Base-by-base conservation (phyloP, 1,140 invertebrate species). In the Caenorhabditis elegans region DNA sequence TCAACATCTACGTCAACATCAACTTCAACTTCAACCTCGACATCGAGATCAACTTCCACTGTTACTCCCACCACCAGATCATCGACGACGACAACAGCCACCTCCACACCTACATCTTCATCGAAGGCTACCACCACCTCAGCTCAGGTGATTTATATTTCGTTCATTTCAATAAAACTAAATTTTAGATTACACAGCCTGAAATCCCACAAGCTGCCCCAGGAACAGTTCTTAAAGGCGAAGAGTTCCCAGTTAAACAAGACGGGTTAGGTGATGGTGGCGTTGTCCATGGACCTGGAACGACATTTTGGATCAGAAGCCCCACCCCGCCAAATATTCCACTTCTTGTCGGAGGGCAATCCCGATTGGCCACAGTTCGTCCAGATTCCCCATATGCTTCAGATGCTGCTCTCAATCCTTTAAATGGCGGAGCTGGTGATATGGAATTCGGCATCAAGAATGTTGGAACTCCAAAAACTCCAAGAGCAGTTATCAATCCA, bases 11-110 rank as follows among this genome's bases (percentile, higher is more conserved):
- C 51, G 10, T 55, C 51, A 26, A 55, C 51, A 26, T 26, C 22
- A 17, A 55, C 22, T 0, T 55, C 51, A 2, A 28, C 51, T 6
- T 28, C 51, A 3, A 55, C 51, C 6, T 55, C 51, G 10, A 26
- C 49, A 53, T 53, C 49, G 6, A 53, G 15, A 19, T 26, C 19
- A 53, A 55, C 22, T 13, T 26, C 51, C 10, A 28, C 39, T 43
- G 5, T 15, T 8, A 55, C 51, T 55, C 13, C 26, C 8, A 28
- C 1, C 6, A 49, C 53, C n/a, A n/a, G n/a, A n/a, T n/a, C n/a
- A n/a, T 60, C 26, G 3, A 34, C 28, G 91, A 95, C 95, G n/a
- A n/a, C 78, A 93, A 92, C 53, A 60, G 24, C 26, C 28, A 26
- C 22, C 19, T 5, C 17, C 6, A 0, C n/a, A 5, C 15, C 47